These are phyloP conservation scores for Caenorhabditis sp. DNA, from an alignment of 2,888 invertebrate species.

Conservation along the genomic window DNA sequence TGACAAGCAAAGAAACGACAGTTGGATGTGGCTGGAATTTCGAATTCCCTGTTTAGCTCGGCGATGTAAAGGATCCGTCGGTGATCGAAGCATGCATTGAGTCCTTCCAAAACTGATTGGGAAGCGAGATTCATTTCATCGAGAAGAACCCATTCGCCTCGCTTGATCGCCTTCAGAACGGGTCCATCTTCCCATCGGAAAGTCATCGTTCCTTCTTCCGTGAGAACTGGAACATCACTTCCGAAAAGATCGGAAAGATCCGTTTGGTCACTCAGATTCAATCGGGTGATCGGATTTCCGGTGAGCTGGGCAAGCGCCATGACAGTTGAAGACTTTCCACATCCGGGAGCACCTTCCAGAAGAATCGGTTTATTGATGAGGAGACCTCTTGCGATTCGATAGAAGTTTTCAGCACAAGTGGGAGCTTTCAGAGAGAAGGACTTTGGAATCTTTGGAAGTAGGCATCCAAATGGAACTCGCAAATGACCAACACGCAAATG, in stretches of 20 bases:
- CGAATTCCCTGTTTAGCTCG: slow-evolving; percentile 88
- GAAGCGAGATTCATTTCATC: slow-evolving; percentile 99
- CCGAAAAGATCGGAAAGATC: slow-evolving; percentile 98
- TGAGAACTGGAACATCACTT: slow-evolving; percentile 95
- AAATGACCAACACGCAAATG: slow-evolving; percentile 63
- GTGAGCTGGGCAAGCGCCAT: slow-evolving; percentile 92
- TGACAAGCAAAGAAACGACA: slow-evolving; percentile 97
- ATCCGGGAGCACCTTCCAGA: slow-evolving; percentile 95
- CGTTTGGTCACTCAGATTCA: slow-evolving; percentile 99
- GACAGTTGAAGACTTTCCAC: slow-evolving; percentile 97
- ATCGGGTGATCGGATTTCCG: slow-evolving; percentile 91
- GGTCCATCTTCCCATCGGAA: slow-evolving; percentile 98
- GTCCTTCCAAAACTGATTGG: slow-evolving; percentile 97
- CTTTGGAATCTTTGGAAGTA: slow-evolving; percentile 88
- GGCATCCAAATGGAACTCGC: slow-evolving; percentile 64
- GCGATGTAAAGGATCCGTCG: slow-evolving; percentile 96
- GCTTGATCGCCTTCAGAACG: slow-evolving; percentile 92
- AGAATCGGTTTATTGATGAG: slow-evolving; percentile 91
- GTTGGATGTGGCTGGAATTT: slow-evolving; percentile 83
- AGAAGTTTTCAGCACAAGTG: slow-evolving; percentile 88
- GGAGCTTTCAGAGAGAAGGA: slow-evolving; percentile 83
- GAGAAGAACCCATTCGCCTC: slow-evolving; percentile 95
- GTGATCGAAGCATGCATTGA: slow-evolving; percentile 98
- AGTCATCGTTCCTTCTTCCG: slow-evolving; percentile 88
- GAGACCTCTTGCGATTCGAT: slow-evolving; percentile 91